Evolutionary conservation across 2,113 vertebrate genomes (phyloP), one percentile per base, ranked within the genome.

Genomic region (Siphamia tubifer): DNA sequence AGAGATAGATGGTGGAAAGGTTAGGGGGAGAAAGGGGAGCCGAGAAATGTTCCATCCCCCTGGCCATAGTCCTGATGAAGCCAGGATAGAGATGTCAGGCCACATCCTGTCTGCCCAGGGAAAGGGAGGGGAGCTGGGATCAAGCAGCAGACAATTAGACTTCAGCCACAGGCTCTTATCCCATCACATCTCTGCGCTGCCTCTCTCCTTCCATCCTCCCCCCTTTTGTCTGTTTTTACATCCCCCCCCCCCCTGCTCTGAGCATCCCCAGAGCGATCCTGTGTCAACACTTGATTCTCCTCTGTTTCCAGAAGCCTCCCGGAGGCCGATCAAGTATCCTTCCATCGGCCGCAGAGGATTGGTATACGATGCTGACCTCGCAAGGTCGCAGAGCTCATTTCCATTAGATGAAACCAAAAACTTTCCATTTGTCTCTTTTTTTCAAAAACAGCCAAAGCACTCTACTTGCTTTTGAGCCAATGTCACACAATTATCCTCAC

Each of bases 391-490:
- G 47, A 75, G 68, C 77, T 84, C 38, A 1, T 54, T 83, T 74
- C 73, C 81, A 87, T 86, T 81, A 74, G 60, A 71, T 73, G 91
- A 91, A 90, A 93, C 77, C 27, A 34, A 66, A 91, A 83, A 87
- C 90, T 85, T 38, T 70, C 43, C 27, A 73, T 68, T 70, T 63
- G 40, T 40, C 43, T 42, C 45, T 30, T 70, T 45, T 39, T 36
- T 20, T 54, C 53, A 63, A 23, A 49, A 27, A 60, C 38, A 79
- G 38, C 31, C 55, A 52, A 48, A 66, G 36, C 60, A 21, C 52
- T 61, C 8, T 15, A 27, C 52, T 60, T 54, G 20, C 47, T 48
- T 74, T 23, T 30, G n/a, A 43, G 34, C 56, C 73, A 73, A 51
- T 54, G 49, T 42, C 66, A 80, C 35, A 64, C 32, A 68, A 57